Conservation (phyloP, 37 sponge, comb jelly and placozoan species). For the Lycopodina hypogea region DNA sequence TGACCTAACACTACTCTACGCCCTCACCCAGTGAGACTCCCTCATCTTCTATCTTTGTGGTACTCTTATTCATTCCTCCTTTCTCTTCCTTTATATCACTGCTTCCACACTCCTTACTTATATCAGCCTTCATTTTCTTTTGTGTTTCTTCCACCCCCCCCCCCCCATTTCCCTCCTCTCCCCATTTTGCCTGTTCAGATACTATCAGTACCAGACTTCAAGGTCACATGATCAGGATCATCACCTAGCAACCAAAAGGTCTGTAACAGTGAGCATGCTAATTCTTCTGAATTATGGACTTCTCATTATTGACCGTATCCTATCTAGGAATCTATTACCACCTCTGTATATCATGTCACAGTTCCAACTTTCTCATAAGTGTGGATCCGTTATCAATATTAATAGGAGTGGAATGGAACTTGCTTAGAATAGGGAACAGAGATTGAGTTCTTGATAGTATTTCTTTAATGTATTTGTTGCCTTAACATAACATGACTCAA, state of each 20-base stretch:
- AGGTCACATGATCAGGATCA: not conserved
- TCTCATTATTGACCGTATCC: constrained; percentile 95
- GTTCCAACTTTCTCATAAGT: too few relatives aligned
- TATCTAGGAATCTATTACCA: not conserved
- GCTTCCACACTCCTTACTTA: not conserved
- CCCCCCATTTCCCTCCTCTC: too few relatives aligned
- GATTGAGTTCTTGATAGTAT: too few relatives aligned
- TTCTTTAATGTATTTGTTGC: too few relatives aligned
- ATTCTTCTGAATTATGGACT: constrained; percentile 83
- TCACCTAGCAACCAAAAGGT: not conserved
- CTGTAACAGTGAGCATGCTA: constrained; percentile 12
- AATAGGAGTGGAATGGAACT: too few relatives aligned
- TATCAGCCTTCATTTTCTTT: not conserved
- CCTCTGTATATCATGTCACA: not conserved
- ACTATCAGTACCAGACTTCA: constrained; percentile 13
- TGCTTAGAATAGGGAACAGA: too few relatives aligned
- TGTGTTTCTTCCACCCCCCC: too few relatives aligned
- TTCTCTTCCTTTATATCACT: not conserved
- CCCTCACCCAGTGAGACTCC: constrained; percentile 66
- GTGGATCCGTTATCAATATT: too few relatives aligned
- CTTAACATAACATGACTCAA: too few relatives aligned
- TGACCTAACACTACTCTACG: constrained; percentile 82
- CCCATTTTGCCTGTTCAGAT: not conserved
- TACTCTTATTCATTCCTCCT: not conserved
- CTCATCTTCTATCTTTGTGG: not conserved